Conservation (phyloP, 1,140 invertebrate species). For the Drosophila tani region DNA sequence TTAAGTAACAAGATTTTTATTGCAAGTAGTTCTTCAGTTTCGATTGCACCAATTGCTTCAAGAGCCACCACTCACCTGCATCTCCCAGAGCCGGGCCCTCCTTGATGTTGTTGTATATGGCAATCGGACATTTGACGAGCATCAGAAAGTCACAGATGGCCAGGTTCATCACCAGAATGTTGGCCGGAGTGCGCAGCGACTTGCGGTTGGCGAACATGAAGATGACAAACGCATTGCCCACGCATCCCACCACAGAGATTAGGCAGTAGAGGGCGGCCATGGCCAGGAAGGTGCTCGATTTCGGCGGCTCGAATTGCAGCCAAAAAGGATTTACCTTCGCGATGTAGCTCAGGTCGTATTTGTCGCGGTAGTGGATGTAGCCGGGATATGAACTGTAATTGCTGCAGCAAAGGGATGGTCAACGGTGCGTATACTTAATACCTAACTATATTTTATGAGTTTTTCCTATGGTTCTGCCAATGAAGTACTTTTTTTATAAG, state of each 20-base stretch:
- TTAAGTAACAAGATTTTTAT: neutral
- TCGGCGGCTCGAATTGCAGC: slow-evolving; percentile 87
- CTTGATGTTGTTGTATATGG: slow-evolving; percentile 90
- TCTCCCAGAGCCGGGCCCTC: slow-evolving; percentile 89
- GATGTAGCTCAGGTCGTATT: slow-evolving; percentile 86
- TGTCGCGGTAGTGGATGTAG: slow-evolving; percentile 72
- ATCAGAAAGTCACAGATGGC: slow-evolving; percentile 91
- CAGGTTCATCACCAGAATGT: slow-evolving; percentile 91
- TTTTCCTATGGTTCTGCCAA: too few species aligned
- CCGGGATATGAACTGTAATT: slow-evolving; percentile 69
- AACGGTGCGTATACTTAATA: slow-evolving; percentile 1
- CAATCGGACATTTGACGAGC: slow-evolving; percentile 89
- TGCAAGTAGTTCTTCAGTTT: neutral
- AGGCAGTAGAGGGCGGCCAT: slow-evolving; percentile 87
- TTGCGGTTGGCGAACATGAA: slow-evolving; percentile 87
- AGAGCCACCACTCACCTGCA: slow-evolving; percentile 85
- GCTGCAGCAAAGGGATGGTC: neutral
- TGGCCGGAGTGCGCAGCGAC: slow-evolving; percentile 90
- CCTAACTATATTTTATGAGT: neutral
- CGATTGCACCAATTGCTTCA: too few species aligned
- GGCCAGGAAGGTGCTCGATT: slow-evolving; percentile 85
- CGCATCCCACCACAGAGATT: slow-evolving; percentile 87
- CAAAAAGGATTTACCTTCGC: slow-evolving; percentile 88
- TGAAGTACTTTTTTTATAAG: neutral
- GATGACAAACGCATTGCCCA: slow-evolving; percentile 89